Conservation (phyloP, 2,888 invertebrate species). For the Kuschelorhynchus macadamiae region DNA sequence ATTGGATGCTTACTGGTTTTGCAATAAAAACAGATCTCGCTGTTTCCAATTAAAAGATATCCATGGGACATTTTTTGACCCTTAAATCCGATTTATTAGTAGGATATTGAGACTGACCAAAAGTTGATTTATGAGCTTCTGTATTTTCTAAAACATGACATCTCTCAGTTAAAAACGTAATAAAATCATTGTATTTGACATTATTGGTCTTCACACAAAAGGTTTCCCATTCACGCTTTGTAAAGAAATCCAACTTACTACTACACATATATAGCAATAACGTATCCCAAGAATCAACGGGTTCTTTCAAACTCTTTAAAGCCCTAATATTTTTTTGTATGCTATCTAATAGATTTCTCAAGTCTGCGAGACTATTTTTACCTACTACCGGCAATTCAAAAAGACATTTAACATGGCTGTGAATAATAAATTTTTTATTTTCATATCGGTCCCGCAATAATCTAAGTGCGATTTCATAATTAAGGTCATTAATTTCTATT, state of each 20-base stretch:
- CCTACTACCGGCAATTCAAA: background rate
- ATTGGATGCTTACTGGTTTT: slow-evolving; percentile 7
- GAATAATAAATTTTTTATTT: slow-evolving; percentile 7
- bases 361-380: background rate
- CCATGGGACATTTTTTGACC: no score
- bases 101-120: background rate
- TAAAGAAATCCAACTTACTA: background rate
- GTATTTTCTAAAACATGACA: slow-evolving; percentile 6
- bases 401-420: background rate
- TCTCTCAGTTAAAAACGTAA: background rate
- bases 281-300: slow-evolving; percentile 6
- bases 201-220: background rate
- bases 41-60: no score
- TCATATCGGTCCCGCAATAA: background rate
- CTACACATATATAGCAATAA: slow-evolving; percentile 6
- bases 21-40: no score
- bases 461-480: background rate
- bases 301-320: background rate
- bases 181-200: background rate
- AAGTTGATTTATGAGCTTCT: background rate
- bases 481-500: slow-evolving; percentile 4
- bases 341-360: background rate
- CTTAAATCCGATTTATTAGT: no score
- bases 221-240: slow-evolving; percentile 8
- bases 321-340: slow-evolving; percentile 5